These are phyloP conservation scores for Griposia aprilina DNA, from an alignment of 2,888 invertebrate genomes.

Conservation along the genomic window DNA sequence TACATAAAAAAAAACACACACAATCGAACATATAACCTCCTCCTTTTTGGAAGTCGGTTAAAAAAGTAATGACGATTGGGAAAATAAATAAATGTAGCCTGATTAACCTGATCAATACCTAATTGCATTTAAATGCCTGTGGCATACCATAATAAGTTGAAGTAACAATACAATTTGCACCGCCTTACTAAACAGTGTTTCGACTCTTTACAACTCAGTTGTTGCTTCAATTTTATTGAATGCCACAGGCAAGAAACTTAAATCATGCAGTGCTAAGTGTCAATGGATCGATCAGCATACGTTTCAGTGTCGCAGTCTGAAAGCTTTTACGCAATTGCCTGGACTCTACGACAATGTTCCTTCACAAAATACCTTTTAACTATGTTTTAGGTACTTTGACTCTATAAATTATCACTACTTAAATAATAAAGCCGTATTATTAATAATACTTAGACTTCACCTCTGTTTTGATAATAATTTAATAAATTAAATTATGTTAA, in stretches of 20 bases:
- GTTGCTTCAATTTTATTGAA: background rate
- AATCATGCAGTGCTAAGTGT: background rate
- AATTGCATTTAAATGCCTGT: too few species aligned
- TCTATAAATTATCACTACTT: background rate
- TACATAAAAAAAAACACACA: too few species aligned
- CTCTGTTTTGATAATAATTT: conserved; percentile 23
- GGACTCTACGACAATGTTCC: background rate
- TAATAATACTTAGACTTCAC: conserved; percentile 17
- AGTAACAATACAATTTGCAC: background rate
- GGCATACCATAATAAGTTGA: background rate
- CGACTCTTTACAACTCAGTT: background rate
- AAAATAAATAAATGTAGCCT: too few species aligned
- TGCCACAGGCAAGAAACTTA: background rate
- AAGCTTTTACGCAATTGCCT: conserved; percentile 10
- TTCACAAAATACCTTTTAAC: background rate
- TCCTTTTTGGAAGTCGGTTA: too few species aligned
- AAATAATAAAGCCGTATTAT: conserved; percentile 1
- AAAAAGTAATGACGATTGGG: too few species aligned
- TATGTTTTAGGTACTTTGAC: background rate
- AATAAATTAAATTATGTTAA: conserved; percentile 50
- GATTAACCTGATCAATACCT: too few species aligned
- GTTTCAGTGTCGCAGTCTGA: background rate
- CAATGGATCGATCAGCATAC: conserved; percentile 8
- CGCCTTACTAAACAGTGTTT: background rate
- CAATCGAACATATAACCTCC: too few species aligned